Percentiles rank a stretch among this genome's conserved stretches.
phyloP scores from a whole-genome alignment of 2,797 vertebrate species.

The Lacerta viridis region DNA sequence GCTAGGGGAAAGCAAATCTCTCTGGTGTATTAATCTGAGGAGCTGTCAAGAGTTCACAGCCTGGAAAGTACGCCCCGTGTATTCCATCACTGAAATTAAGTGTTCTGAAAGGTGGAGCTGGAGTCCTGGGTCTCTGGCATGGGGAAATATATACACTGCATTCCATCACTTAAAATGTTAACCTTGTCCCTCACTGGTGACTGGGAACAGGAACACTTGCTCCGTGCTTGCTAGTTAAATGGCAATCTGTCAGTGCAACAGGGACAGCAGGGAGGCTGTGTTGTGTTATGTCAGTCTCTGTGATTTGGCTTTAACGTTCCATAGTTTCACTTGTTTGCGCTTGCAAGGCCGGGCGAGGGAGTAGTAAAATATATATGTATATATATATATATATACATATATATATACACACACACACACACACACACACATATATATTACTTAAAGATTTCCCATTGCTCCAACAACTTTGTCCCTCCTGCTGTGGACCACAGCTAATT shows the following conservation, averaged over 20 bases:
- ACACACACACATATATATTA: background rate
- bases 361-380: background rate
- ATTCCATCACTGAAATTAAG: slow-evolving; percentile 85
- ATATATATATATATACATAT: too few relatives aligned
- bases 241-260: slow-evolving; percentile 79
- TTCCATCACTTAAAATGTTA: slow-evolving; percentile 85
- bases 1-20: slow-evolving; percentile 67
- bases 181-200: slow-evolving; percentile 83
- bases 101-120: slow-evolving; percentile 72
- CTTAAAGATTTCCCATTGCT: slow-evolving; percentile 8
- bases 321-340: background rate
- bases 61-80: slow-evolving; percentile 73
- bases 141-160: slow-evolving; percentile 75
- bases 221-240: slow-evolving; percentile 78
- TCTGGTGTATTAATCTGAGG: slow-evolving; percentile 74
- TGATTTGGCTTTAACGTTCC: background rate
- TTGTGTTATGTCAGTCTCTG: slow-evolving; percentile 69
- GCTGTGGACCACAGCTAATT: accelerated
- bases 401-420: too few relatives aligned
- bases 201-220: slow-evolving; percentile 76
- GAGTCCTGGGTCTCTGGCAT: slow-evolving; percentile 71
- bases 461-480: background rate
- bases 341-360: background rate
- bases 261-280: slow-evolving; percentile 63
- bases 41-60: slow-evolving; percentile 80